Base-by-base conservation (phyloP, 2,113 vertebrate genomes). In the Nerophis lumbriciformis region DNA sequence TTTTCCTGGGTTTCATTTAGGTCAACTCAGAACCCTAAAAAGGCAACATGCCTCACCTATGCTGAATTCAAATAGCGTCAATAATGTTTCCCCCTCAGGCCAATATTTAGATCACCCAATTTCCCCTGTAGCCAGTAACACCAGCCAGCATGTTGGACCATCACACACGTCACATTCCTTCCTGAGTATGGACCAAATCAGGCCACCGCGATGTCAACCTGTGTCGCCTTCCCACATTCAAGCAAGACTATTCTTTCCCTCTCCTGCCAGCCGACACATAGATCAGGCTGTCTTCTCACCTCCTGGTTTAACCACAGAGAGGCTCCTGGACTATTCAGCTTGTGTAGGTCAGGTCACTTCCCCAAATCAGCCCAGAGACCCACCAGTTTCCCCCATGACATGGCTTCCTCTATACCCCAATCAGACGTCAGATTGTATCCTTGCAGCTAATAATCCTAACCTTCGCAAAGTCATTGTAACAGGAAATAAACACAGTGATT, bases 1-100 rank as follows among this genome's bases (percentile, higher is more conserved):
- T 0, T 37, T 79, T 49, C 91, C 87, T 53, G 85, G 87, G 14
- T 63, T 85, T 66, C 61, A 82, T 60, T 51, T 86, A 58, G 74
- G 62, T 21, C 85, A 79, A 14, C 47, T 78, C 13, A 65, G 79
- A 44, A 6, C 37, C 3, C 61, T 63, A 13, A 81, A 85, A 53
- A 74, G 61, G 58, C 76, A 71, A 15, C 78, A 68, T n/a, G n/a
- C 70, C 28, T 59, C 77, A 0, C 66, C 67, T 5, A 36, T 55
- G 35, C 65, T 75, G 56, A 70, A 71, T 14, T 21, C 72, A 1
- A 53, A 61, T 53, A 19, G 14, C 49, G n/a, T 65, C 10, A 63
- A 65, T 52, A 28, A 28, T 28, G 37, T 61, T 57, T 63, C 74
- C 5, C 60, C 63, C 28, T 53, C 73, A 15, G 66, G 36, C 37